A percentile compares a stretch with the other conserved stretches of the same genome.
phyloP scores from a whole-genome alignment of 2,888 invertebrate species.

The Agriopis marginaria region DNA sequence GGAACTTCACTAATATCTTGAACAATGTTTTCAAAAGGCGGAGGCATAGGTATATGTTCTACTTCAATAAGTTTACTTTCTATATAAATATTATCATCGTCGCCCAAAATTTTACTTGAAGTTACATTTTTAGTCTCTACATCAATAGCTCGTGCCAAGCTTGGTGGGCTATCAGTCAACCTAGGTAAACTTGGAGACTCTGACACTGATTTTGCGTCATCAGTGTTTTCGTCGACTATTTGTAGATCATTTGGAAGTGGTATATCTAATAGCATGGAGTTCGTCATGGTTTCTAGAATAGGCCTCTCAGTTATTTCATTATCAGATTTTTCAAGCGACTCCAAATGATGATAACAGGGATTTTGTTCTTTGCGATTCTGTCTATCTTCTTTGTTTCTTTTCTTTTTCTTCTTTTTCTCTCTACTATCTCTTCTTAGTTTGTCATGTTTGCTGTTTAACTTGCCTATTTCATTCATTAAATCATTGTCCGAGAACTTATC shows the following conservation, averaged over 20 bases:
- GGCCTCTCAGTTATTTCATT: slow-evolving; percentile 54
- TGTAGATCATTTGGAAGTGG: slow-evolving; percentile 72
- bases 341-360: slow-evolving; percentile 84
- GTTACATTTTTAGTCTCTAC: slow-evolving; percentile 51
- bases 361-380: slow-evolving; percentile 89
- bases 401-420: slow-evolving; percentile 94
- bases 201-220: slow-evolving; percentile 68
- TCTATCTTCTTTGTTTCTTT: slow-evolving; percentile 92
- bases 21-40: slow-evolving; percentile 70
- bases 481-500: slow-evolving; percentile 87
- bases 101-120: slow-evolving; percentile 37
- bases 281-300: slow-evolving; percentile 61
- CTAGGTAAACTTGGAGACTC: slow-evolving; percentile 88
- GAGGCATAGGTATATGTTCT: slow-evolving; percentile 78
- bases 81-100: slow-evolving; percentile 60
- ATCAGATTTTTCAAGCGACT: slow-evolving; percentile 72
- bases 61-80: slow-evolving; percentile 68
- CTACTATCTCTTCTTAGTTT: slow-evolving; percentile 87
- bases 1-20: slow-evolving; percentile 82
- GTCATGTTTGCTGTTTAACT: slow-evolving; percentile 53
- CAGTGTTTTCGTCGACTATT: slow-evolving; percentile 63
- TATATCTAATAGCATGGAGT: slow-evolving; percentile 71
- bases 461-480: slow-evolving; percentile 48
- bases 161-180: slow-evolving; percentile 88
- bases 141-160: slow-evolving; percentile 55